Evolutionary conservation across 1,140 invertebrate genomes (phyloP).

Genomic region (Stegodyphus dumicola): DNA sequence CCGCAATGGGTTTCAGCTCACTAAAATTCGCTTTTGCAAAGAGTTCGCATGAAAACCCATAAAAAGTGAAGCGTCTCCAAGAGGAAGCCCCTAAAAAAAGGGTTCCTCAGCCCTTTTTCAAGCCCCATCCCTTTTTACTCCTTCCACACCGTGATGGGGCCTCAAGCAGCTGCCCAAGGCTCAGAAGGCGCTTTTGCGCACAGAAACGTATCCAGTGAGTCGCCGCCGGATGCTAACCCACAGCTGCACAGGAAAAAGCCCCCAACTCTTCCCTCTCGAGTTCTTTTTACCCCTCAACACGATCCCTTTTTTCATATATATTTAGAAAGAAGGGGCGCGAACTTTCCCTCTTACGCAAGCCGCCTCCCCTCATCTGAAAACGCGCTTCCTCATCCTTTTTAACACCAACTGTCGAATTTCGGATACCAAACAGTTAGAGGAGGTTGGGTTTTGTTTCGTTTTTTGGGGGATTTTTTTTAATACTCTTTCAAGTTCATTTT

Average conservation of each 20-base stretch:
- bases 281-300: constrained; percentile 9
- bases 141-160: constrained; percentile 30
- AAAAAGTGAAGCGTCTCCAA: neutral
- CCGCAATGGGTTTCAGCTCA: too few relatives aligned
- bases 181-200: neutral
- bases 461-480: constrained; percentile 20
- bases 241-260: constrained; percentile 59
- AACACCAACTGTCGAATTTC: constrained; percentile 45
- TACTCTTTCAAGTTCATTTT: constrained; percentile 46
- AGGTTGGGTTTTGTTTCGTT: constrained; percentile 42
- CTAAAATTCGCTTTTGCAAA: too few relatives aligned
- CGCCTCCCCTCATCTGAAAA: constrained; percentile 10
- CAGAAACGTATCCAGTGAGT: neutral
- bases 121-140: constrained; percentile 41
- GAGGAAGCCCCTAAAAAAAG: constrained; percentile 23
- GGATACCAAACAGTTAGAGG: constrained; percentile 21
- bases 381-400: constrained; percentile 30
- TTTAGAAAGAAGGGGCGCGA: constrained; percentile 29
- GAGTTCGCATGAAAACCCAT: too few relatives aligned
- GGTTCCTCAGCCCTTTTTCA: neutral
- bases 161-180: constrained; percentile 12
- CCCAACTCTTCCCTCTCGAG: constrained; percentile 43
- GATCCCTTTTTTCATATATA: constrained; percentile 9
- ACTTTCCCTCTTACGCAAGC: constrained; percentile 22
- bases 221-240: constrained; percentile 30